Evolutionary conservation across 1,140 invertebrate genomes (phyloP).

Genomic region (Megalonaias nervosa): DNA sequence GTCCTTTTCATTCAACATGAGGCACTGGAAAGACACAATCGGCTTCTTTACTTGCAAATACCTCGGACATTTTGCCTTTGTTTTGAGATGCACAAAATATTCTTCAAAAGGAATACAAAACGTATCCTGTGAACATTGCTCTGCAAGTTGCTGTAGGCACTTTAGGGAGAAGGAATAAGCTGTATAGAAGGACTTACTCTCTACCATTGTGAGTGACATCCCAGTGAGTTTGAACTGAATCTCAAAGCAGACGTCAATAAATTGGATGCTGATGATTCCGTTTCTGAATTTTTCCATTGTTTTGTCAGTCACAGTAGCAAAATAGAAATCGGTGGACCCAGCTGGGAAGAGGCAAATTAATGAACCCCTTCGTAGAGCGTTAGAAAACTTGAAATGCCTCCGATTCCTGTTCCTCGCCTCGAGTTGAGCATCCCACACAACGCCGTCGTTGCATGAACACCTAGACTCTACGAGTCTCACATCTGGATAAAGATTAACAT

Average conservation of each 20-base stretch:
- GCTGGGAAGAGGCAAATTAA: conserved; percentile 79
- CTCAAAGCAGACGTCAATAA: background rate
- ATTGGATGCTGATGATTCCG: conserved; percentile 62
- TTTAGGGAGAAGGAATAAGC: conserved; percentile 70
- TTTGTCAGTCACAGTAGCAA: conserved; percentile 78
- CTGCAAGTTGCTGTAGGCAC: conserved; percentile 60
- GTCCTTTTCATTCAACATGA: background rate
- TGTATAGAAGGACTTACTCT: conserved; percentile 72
- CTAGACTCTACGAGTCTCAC: conserved; percentile 23
- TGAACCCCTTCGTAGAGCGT: conserved; percentile 80
- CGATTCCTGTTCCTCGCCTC: conserved; percentile 33
- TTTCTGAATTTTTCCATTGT: conserved; percentile 57
- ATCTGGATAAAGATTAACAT: conserved; percentile 37
- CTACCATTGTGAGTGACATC: conserved; percentile 60
- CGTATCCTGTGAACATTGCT: conserved; percentile 1
- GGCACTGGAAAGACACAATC: background rate
- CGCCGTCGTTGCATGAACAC: conserved; percentile 19
- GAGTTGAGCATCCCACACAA: conserved; percentile 42
- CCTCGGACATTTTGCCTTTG: conserved; percentile 9
- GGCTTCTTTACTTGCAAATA: background rate
- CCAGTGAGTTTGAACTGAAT: background rate
- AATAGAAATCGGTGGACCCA: conserved; percentile 77
- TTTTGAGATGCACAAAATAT: conserved; percentile 40
- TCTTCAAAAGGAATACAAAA: conserved; percentile 60
- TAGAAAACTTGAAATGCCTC: conserved; percentile 66